phyloP scores from a whole-genome alignment of 2,113 vertebrate species.

The Arenaria interpres region DNA sequence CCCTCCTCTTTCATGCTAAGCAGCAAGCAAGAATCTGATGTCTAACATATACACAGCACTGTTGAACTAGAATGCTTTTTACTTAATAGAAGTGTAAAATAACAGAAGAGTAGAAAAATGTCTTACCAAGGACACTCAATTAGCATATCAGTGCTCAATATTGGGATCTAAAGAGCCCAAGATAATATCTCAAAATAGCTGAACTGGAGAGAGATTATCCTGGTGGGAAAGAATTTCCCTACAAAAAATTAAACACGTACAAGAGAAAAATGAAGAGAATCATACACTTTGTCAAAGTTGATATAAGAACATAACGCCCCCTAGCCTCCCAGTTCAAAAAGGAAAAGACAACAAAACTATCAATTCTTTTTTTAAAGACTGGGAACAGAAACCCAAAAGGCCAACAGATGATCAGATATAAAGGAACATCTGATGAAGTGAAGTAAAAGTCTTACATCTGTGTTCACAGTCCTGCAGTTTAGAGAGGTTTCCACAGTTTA shows the following conservation, averaged over 20 bases:
- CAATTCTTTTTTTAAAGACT: background rate
- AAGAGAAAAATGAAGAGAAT: background rate
- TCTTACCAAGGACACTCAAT: background rate
- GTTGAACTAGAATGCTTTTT: background rate
- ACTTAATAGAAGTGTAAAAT: background rate
- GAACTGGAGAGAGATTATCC: background rate
- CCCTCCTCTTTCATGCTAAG: background rate
- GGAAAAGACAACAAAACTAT: background rate
- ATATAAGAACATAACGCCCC: background rate
- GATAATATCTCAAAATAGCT: background rate
- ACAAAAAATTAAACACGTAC: rapidly evolving
- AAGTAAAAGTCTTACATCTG: background rate
- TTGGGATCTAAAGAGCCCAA: background rate
- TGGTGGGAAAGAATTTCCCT: background rate
- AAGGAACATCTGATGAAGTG: background rate
- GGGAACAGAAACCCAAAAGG: background rate
- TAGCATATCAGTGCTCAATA: background rate
- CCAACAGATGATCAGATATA: background rate
- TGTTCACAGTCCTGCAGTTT: background rate
- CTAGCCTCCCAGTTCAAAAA: background rate
- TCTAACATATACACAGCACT: background rate
- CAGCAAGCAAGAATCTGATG: background rate
- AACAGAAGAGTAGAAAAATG: background rate
- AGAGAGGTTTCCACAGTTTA: background rate
- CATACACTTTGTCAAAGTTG: background rate